phyloP scores from a whole-genome alignment of 2,888 invertebrate species.

The Protodeltote pygarga region DNA sequence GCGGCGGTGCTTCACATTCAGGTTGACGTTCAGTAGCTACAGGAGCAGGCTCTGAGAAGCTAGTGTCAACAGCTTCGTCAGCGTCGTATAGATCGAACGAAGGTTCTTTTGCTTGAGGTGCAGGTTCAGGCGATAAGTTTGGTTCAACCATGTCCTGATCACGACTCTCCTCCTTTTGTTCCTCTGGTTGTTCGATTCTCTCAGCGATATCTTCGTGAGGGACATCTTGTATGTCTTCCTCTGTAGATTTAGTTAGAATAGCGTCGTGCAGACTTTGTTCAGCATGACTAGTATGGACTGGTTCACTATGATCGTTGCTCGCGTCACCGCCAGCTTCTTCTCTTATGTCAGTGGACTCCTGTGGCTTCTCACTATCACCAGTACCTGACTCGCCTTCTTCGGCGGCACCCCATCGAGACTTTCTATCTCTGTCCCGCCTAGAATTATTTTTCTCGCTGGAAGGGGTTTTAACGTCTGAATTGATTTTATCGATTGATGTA shows the following conservation, averaged over 20 bases:
- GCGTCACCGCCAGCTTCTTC: slow-evolving; percentile 15
- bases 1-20: slow-evolving; percentile 11
- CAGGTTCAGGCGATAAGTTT: slow-evolving; percentile 3
- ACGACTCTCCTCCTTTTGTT: slow-evolving; percentile 20
- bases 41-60: slow-evolving; percentile 56
- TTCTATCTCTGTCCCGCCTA: slow-evolving; percentile 74
- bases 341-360: slow-evolving; percentile 12
- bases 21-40: slow-evolving; percentile 6
- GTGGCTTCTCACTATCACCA: slow-evolving; percentile 10
- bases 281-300: slow-evolving; percentile 38
- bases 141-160: slow-evolving; percentile 18
- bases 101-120: slow-evolving; percentile 4
- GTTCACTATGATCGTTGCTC: slow-evolving; percentile 19
- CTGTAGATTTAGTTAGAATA: slow-evolving; percentile 7
- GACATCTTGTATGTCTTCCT: slow-evolving; percentile 9
- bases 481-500: too few species aligned
- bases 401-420: slow-evolving; percentile 80
- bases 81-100: slow-evolving; percentile 64
- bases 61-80: slow-evolving; percentile 67
- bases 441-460: slow-evolving; percentile 45
- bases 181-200: neutral
- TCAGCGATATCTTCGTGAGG: slow-evolving; percentile 23
- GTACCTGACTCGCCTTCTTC: slow-evolving; percentile 55
- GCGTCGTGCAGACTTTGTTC: slow-evolving; percentile 27
- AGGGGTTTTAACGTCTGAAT: too few species aligned